Base-by-base conservation (phyloP, 1,140 invertebrate genomes). In the Anastatus disparis region DNA sequence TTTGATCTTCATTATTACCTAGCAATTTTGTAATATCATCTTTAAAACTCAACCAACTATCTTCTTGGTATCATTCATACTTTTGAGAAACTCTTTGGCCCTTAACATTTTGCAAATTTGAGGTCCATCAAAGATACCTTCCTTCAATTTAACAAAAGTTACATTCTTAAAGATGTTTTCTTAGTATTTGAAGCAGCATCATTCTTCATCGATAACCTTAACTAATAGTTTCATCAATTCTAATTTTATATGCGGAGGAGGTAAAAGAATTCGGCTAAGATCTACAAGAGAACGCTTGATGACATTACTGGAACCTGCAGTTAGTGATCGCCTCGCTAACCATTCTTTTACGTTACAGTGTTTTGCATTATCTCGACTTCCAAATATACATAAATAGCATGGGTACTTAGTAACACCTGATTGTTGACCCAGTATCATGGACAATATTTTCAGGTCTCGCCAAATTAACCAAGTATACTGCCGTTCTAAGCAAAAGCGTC, bases 1-100 rank as follows among this genome's bases (percentile, higher is more conserved):
- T 46, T 15, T 10, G 7, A 46, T 46, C 42, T 46, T 52, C n/a
- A n/a, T n/a, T n/a, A 55, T 55, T 55, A 55, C 52, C 52, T 13
- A 55, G 52, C 12, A 55, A 55, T 31, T 55, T 55, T 31, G 8
- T 55, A 29, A 27, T 7, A 29, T 29, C 52, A 31, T 55, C 48
- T 55, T 22, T 55, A n/a, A 55, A 55, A 55, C 52, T 55, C 7
- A 29, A 31, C 52, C 52, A 55, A 27, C 26, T 2, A n/a, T 2
- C 4, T 2, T n/a, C n/a, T n/a, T n/a, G n/a, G n/a, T n/a, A n/a
- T n/a, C n/a, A n/a, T n/a, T n/a, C n/a, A n/a, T n/a, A n/a, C n/a
- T n/a, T n/a, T n/a, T n/a, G n/a, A n/a, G n/a, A n/a, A n/a, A n/a
- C n/a, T n/a, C n/a, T n/a, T n/a, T n/a, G n/a, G n/a, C n/a, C n/a